Percentiles rank a stretch among this genome's conserved stretches.
Conservation (phyloP, 1,140 invertebrate genomes). For the Druon quercuslanigerum region DNA sequence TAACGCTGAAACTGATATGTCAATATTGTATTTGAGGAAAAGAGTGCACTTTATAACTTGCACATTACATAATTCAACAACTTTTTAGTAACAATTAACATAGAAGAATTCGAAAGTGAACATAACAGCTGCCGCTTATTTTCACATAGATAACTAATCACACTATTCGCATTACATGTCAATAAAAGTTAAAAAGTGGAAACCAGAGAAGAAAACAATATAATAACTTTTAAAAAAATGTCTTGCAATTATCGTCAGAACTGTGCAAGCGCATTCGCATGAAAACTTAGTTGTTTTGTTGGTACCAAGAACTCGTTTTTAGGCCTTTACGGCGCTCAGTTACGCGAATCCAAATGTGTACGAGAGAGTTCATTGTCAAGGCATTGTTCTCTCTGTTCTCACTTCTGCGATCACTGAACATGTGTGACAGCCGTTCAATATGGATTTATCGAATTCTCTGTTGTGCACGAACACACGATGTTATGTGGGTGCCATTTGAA, state of each 20-base stretch:
- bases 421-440: constrained; percentile 21
- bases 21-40: no score
- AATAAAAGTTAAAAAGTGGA: background rate
- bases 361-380: constrained; percentile 24
- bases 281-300: background rate
- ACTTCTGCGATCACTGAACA: background rate
- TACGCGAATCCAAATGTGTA: background rate
- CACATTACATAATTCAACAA: no score
- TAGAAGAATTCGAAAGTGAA: no score
- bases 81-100: no score
- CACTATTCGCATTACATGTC: background rate
- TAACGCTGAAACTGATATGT: no score
- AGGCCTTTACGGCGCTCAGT: constrained; percentile 12
- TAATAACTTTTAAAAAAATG: background rate
- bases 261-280: background rate
- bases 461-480: background rate
- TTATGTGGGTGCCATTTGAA: constrained; percentile 21
- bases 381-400: constrained; percentile 23
- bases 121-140: no score
- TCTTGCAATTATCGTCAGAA: background rate
- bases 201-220: background rate
- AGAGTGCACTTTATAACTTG: no score
- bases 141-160: no score
- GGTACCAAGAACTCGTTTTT: constrained; percentile 8
- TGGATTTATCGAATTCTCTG: constrained; percentile 24